Percentiles rank a stretch among this genome's conserved stretches.
These are phyloP conservation scores for Gymnarchus niloticus DNA, from an alignment of 2,113 vertebrate species.

Conservation along the genomic window DNA sequence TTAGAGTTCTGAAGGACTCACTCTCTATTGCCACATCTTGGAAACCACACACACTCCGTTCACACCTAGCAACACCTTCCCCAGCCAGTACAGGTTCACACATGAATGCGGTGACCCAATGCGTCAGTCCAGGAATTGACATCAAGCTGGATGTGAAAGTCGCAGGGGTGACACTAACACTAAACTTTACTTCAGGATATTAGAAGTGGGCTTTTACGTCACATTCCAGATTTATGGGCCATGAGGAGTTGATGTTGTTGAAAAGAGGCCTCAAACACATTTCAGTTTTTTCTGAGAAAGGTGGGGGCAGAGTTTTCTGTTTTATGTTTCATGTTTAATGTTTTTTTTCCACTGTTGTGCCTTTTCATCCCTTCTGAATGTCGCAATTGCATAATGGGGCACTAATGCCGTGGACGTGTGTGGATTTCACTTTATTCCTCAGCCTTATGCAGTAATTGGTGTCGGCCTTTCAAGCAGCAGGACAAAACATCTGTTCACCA, in stretches of 20 bases:
- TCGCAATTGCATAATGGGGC: not conserved
- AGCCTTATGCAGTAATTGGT: conserved; percentile 4
- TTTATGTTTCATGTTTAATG: not conserved
- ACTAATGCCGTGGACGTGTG: not conserved
- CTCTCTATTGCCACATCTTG: not conserved
- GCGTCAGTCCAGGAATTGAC: too few relatives aligned
- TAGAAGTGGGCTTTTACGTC: not conserved
- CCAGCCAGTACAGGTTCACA: not conserved
- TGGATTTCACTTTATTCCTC: not conserved
- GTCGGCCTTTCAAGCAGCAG: conserved; percentile 8
- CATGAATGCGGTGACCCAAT: too few relatives aligned
- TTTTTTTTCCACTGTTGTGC: not conserved
- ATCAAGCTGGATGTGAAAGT: not conserved
- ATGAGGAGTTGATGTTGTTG: not conserved
- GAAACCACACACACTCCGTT: not conserved
- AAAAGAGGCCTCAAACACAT: not conserved
- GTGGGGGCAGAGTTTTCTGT: not conserved
- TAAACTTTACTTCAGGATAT: not conserved
- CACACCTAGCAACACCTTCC: not conserved
- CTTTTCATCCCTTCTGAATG: not conserved
- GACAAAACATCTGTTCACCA: conserved; percentile 20
- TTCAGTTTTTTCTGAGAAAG: not conserved
- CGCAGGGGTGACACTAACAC: not conserved
- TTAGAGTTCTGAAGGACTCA: conserved; percentile 21
- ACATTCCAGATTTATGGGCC: not conserved